A percentile compares a stretch with the other conserved stretches of the same genome.
Evolutionary conservation across 2,797 vertebrate species (phyloP).

Genomic region (Rhabdophis nuchalis): DNA sequence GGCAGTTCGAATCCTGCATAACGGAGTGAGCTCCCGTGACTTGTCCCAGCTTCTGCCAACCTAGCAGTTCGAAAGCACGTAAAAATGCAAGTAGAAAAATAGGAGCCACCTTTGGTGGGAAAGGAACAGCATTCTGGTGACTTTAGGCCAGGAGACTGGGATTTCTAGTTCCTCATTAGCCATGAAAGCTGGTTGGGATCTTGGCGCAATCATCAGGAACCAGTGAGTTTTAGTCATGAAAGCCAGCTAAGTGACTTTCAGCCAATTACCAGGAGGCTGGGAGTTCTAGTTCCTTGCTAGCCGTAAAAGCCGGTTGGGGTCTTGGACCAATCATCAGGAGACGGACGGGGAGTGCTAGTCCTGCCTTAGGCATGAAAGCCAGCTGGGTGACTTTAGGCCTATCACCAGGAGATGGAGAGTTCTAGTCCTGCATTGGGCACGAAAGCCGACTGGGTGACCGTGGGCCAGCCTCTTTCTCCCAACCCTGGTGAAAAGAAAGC

Average conservation of each 20-base stretch:
- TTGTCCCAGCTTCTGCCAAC: too few relatives aligned
- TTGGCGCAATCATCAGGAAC: neutral
- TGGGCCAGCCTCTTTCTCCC: neutral
- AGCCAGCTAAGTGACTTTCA: too few relatives aligned
- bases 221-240: neutral
- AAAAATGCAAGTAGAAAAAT: too few relatives aligned
- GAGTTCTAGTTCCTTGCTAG: neutral
- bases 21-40: too few relatives aligned
- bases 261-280: neutral
- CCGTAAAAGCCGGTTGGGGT: neutral
- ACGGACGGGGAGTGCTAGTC: too few relatives aligned
- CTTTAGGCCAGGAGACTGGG: neutral
- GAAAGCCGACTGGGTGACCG: neutral
- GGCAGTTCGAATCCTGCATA: too few relatives aligned
- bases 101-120: too few relatives aligned
- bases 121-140: too few relatives aligned
- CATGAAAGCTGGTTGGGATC: neutral
- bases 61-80: too few relatives aligned
- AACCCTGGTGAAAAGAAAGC: neutral
- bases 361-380: neutral
- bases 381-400: neutral
- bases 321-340: neutral
- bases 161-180: neutral
- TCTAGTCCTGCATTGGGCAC: too few relatives aligned
- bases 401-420: too few relatives aligned